phyloP scores from a whole-genome alignment of 1,140 invertebrate genomes.

The Ctenoplectra terminalis region DNA sequence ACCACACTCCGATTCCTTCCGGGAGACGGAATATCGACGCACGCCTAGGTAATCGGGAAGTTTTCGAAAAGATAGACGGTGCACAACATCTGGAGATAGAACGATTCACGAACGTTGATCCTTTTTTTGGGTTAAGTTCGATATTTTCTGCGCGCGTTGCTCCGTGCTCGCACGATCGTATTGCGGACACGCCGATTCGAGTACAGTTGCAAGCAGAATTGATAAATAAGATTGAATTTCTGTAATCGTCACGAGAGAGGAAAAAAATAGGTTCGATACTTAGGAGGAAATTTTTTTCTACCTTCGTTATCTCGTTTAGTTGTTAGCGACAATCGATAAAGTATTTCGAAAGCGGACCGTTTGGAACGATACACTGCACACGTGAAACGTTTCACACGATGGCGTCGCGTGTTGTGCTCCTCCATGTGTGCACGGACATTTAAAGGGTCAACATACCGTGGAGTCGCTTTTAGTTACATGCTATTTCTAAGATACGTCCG shows the following conservation, averaged over 20 bases:
- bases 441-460: conserved; percentile 51
- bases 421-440: conserved; percentile 25
- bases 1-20: background rate
- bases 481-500: conserved; percentile 47
- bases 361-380: background rate
- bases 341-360: background rate
- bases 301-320: background rate
- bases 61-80: background rate
- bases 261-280: background rate
- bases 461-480: conserved; percentile 46
- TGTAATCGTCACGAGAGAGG: background rate
- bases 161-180: background rate
- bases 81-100: conserved; percentile 61
- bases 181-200: background rate
- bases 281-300: background rate
- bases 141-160: background rate
- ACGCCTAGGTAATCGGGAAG: background rate
- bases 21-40: background rate
- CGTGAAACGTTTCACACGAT: background rate
- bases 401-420: background rate
- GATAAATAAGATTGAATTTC: background rate
- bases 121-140: background rate
- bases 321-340: background rate
- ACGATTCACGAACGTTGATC: conserved; percentile 25
- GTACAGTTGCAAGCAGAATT: background rate